Evolutionary conservation across 2,113 vertebrate species (phyloP), one percentile per base, ranked within the genome.

Genomic region (Nerophis ophidion): DNA sequence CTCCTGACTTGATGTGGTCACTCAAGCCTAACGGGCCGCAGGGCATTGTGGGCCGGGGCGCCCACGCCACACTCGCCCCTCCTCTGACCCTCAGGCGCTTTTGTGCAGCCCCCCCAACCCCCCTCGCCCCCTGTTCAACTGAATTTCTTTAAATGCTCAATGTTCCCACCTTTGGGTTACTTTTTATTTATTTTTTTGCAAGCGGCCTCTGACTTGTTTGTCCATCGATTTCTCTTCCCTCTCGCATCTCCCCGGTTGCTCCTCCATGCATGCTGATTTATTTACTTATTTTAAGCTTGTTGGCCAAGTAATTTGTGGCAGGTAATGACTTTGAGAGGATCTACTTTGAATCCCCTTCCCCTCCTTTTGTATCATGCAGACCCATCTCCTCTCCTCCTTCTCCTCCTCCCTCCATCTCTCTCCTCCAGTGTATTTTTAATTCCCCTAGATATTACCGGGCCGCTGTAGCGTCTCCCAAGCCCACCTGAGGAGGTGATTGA

Each of bases 241-340:
- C 53, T 40, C 10, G 38, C 38, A 38, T 40, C 9, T 11, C 40
- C 11, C 40, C 11, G 5, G 40, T 12, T 44, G 10, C 74, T 75
- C 64, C 73, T 68, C 68, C 76, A 70, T 60, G 68, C 75, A 73
- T 76, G 67, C 76, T 80, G 79, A 84, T 84, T 84, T 84, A 84
- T 86, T 87, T 81, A 84, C 88, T 87, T 87, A 68, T 87, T 87
- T 87, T 71, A 75, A 81, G 93, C 91, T 94, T 90, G 91, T 94
- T 92, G 92, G 91, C 90, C 92, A 91, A 89, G 93, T 95, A 92
- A 95, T 94, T 95, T 93, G 91, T 92, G 90, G 88, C 85, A 90
- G 91, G 92, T 94, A 95, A 95, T 94, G 93, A 93, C 92, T 95
- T 93, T 93, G 88, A 72, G 61, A 90, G 92, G 94, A 93, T 93